Evolutionary conservation across 2,888 invertebrate species (phyloP).

Genomic region (Ormyrus labotus): DNA sequence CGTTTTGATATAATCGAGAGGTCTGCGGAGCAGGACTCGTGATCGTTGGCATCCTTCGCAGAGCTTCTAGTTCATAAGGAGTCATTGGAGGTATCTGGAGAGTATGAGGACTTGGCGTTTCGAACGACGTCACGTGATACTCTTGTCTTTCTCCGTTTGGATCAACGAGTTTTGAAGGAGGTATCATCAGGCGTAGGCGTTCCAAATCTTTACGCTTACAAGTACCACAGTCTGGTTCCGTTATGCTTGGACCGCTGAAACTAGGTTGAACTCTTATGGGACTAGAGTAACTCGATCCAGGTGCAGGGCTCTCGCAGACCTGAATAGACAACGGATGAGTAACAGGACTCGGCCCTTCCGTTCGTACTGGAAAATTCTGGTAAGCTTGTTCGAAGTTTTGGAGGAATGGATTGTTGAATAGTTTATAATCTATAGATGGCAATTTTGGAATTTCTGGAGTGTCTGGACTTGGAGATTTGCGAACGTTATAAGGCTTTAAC

Average conservation of each 20-base stretch:
- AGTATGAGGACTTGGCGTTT: conserved; percentile 71
- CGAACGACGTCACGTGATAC: conserved; percentile 73
- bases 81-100: conserved; percentile 64
- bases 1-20: conserved; percentile 64
- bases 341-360: conserved; percentile 57
- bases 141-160: conserved; percentile 58
- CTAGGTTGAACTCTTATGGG: conserved; percentile 52
- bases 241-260: conserved; percentile 32
- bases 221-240: conserved; percentile 33
- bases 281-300: conserved; percentile 52
- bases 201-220: conserved; percentile 55
- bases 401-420: conserved; percentile 69
- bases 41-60: conserved; percentile 60
- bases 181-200: conserved; percentile 59
- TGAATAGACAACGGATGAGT: conserved; percentile 66
- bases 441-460: conserved; percentile 68
- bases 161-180: conserved; percentile 48
- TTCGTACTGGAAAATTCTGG: conserved; percentile 57
- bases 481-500: conserved; percentile 60
- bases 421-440: conserved; percentile 67
- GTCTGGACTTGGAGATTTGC: conserved; percentile 55
- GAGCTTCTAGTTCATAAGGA: conserved; percentile 63
- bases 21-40: conserved; percentile 59
- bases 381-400: conserved; percentile 65
- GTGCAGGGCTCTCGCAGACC: conserved; percentile 61